Conservation (phyloP, 2,888 invertebrate genomes). For the Tachina grossa region DNA sequence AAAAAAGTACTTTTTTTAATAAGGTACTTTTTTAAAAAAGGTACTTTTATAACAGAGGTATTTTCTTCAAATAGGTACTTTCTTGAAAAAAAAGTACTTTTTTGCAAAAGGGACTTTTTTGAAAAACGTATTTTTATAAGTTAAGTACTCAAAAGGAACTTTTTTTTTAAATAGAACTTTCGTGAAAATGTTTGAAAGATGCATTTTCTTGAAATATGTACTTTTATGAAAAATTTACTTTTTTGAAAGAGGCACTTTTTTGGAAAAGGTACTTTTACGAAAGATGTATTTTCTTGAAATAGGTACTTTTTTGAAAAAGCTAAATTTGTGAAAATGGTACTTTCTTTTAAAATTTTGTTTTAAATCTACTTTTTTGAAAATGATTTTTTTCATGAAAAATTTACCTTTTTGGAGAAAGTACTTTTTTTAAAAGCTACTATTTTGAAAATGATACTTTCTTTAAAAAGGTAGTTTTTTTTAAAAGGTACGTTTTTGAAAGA, state of each 20-base stretch:
- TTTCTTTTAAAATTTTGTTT: background rate
- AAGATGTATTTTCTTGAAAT: too few relatives aligned
- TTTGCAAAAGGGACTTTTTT: too few relatives aligned
- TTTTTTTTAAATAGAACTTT: too few relatives aligned
- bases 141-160: too few relatives aligned
- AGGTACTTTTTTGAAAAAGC: background rate
- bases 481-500: background rate
- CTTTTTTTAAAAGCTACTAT: background rate
- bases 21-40: background rate
- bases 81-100: too few relatives aligned
- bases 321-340: background rate
- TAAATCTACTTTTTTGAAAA: background rate
- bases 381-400: background rate
- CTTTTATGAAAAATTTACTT: background rate
- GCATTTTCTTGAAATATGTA: background rate
- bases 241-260: too few relatives aligned
- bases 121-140: too few relatives aligned
- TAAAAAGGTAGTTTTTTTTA: background rate
- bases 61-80: background rate
- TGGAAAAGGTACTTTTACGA: too few relatives aligned
- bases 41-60: background rate
- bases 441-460: background rate
- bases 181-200: too few relatives aligned
- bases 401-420: background rate
- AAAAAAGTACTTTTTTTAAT: too few relatives aligned